Evolutionary conservation across 2,888 invertebrate genomes (phyloP), one percentile per base, ranked within the genome.

Genomic region (Himalopsyche kuldschensis): DNA sequence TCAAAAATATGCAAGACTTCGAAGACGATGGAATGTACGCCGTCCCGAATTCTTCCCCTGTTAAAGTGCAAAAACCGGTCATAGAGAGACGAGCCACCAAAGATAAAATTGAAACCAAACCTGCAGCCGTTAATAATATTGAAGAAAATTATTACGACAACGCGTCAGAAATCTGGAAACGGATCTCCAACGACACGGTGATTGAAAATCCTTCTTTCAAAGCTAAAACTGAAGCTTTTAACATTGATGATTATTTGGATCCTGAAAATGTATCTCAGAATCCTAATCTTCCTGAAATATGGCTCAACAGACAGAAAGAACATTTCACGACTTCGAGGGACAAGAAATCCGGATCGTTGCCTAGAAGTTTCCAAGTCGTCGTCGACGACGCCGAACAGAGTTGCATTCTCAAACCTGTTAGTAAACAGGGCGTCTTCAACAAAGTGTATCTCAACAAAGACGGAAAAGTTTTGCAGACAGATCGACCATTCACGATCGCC

Each of bases 281-380:
- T 86, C 95, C 95, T 0, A 95, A 93, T 32, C 91, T 93, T 5
- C 94, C 95, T 3, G 94, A 94, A 82, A 93, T 95, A 83, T 95
- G 95, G 95, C 88, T 95, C 31, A 95, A 94, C 86, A 93, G 94
- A 81, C 94, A 95, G 87, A 93, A 94, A 86, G 94, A 94, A 87
- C 94, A 94, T 88, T 91, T 96, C 81, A 95, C 94, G 77, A 93
- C 93, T 4, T 93, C 93, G 0, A 92, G 93, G 80, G 92, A 92
- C 80, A 93, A 94, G 88, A 96, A 96, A 89, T 94, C 95, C 17
- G 96, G 96, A 30, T 96, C 96, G 0, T 89, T 96, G 81, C 96
- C 96, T 0, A 92, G 96, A 87, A 96, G 96, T 87, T 96, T 96
- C 87, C 96, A 96, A 89, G 92, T 94, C 35, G 90, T 92, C 75